Evolutionary conservation across 1,140 invertebrate genomes (phyloP).

Genomic region (Condylostylus longicornis): DNA sequence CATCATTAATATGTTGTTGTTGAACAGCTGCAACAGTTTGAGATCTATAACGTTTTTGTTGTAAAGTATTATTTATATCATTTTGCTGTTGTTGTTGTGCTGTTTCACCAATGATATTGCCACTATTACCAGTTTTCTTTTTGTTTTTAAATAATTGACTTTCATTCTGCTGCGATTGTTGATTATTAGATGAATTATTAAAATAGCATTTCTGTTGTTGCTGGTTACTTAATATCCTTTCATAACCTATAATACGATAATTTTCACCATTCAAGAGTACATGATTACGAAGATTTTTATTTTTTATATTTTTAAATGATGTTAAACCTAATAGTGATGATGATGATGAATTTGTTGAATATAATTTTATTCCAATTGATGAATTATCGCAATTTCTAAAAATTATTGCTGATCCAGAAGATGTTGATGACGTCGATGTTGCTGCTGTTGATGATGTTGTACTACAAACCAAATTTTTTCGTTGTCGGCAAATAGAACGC

Average conservation of each 20-base stretch:
- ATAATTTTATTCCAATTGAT: neutral
- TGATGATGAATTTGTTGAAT: constrained; percentile 2
- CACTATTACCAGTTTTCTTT: constrained; percentile 1
- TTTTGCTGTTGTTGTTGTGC: neutral
- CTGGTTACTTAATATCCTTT: no score
- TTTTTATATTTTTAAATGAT: neutral
- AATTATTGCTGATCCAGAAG: constrained; percentile 2
- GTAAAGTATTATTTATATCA: neutral
- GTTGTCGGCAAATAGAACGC: constrained; percentile 26
- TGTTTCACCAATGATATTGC: neutral
- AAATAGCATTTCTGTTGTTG: no score
- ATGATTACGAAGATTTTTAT: no score
- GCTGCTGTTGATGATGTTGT: constrained; percentile 1
- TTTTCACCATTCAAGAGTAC: no score
- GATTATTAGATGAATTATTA: neutral
- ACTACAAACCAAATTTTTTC: constrained; percentile 22
- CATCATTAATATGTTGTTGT: neutral
- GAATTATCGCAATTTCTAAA: neutral
- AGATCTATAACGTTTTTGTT: constrained; percentile 1
- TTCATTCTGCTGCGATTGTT: neutral
- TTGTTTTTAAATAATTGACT: constrained; percentile 7
- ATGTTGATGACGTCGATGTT: constrained; percentile 4
- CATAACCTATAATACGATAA: no score
- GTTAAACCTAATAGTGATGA: neutral
- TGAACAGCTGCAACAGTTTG: neutral